These are phyloP conservation scores for Lampris incognitus DNA, from an alignment of 2,113 vertebrate species.

Conservation along the genomic window DNA sequence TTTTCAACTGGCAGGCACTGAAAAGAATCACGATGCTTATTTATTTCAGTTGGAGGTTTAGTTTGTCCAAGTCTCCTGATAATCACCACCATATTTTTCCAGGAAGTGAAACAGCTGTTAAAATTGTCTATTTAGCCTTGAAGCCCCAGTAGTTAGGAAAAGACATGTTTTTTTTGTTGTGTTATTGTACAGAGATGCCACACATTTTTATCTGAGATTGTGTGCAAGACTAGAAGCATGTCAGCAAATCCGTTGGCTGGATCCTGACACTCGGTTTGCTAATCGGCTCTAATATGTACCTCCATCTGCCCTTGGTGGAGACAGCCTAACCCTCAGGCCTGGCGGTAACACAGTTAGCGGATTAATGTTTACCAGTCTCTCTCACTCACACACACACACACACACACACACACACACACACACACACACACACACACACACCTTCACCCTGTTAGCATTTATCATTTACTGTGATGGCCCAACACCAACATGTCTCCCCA, in stretches of 20 bases:
- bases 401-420: background rate
- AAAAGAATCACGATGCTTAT: slow-evolving; percentile 12
- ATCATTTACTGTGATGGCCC: slow-evolving; percentile 25
- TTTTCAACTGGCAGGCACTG: slow-evolving; percentile 35
- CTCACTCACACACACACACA: background rate
- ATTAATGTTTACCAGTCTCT: slow-evolving; percentile 25
- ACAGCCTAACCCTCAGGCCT: slow-evolving; percentile 46
- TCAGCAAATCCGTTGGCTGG: slow-evolving; percentile 23
- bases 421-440: too few species aligned
- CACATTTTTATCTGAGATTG: slow-evolving; percentile 27
- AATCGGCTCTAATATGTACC: slow-evolving; percentile 47
- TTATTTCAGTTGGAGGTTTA: slow-evolving; percentile 16
- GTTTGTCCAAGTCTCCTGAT: background rate
- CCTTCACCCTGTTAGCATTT: slow-evolving; percentile 1
- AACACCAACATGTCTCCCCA: slow-evolving; percentile 10
- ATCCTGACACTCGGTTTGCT: slow-evolving; percentile 48
- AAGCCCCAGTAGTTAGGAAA: background rate
- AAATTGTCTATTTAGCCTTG: slow-evolving; percentile 2
- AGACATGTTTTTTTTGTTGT: background rate
- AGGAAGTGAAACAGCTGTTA: background rate
- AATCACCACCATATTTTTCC: background rate
- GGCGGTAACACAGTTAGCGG: slow-evolving; percentile 32
- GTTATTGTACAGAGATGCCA: slow-evolving; percentile 6
- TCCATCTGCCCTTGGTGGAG: slow-evolving; percentile 52
- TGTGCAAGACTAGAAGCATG: background rate